phyloP scores from a whole-genome alignment of 2,888 invertebrate species.

The Polydrusus tereticollis region DNA sequence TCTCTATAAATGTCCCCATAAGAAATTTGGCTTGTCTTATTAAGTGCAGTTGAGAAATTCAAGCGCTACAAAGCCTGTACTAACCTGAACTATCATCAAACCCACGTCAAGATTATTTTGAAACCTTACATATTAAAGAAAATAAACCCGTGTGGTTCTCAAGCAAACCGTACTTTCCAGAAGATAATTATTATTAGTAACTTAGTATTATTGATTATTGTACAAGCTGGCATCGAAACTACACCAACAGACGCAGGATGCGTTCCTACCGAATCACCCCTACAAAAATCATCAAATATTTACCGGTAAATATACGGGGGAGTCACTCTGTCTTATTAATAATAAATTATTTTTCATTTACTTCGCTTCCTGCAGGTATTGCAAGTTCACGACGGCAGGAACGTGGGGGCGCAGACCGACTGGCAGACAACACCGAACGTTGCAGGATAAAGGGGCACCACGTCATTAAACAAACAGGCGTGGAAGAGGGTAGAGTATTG shows the following conservation, averaged over 20 bases:
- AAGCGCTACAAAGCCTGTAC: too few species aligned
- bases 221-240: too few species aligned
- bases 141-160: too few species aligned
- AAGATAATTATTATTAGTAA: not conserved
- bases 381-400: constrained; percentile 16
- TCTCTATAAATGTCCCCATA: too few species aligned
- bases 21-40: too few species aligned
- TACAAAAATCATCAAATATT: constrained; percentile 51
- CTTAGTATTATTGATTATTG: not conserved
- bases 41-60: too few species aligned
- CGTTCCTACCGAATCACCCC: constrained; percentile 25
- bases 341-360: constrained; percentile 59
- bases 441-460: constrained; percentile 48
- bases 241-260: not conserved
- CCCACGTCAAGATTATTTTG: too few species aligned
- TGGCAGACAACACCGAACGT: constrained; percentile 36
- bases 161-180: too few species aligned
- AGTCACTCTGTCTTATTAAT: constrained; percentile 53
- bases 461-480: constrained; percentile 57
- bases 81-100: too few species aligned
- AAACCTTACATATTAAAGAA: too few species aligned
- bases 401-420: constrained; percentile 39
- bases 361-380: constrained; percentile 53
- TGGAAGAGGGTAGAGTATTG: constrained; percentile 38
- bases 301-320: constrained; percentile 48